Evolutionary conservation across 2,113 vertebrate species (phyloP).

Genomic region (Hypocryptadius cinnamomeus): DNA sequence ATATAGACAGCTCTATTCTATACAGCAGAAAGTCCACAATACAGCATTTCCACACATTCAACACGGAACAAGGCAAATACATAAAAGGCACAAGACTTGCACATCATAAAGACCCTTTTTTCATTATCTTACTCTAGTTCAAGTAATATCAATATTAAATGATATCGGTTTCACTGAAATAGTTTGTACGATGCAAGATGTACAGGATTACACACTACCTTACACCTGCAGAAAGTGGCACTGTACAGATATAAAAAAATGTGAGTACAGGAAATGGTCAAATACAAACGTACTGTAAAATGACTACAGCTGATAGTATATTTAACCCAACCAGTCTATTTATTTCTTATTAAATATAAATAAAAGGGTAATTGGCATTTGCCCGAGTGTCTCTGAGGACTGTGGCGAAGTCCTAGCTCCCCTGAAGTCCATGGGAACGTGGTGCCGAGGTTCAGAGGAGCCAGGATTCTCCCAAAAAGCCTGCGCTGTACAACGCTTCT

Average conservation of each 20-base stretch:
- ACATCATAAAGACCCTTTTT: conserved; percentile 79
- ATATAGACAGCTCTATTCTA: conserved; percentile 79
- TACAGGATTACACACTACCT: conserved; percentile 71
- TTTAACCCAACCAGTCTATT: conserved; percentile 31
- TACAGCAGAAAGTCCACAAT: conserved; percentile 79
- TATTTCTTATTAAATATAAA: conserved; percentile 43
- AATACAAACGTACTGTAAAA: conserved; percentile 75
- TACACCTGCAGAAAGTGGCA: conserved; percentile 76
- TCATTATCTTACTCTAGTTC: conserved; percentile 80
- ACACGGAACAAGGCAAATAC: conserved; percentile 90
- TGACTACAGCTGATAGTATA: conserved; percentile 67
- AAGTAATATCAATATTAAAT: conserved; percentile 82
- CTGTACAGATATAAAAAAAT: conserved; percentile 78
- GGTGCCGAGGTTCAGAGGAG: neutral
- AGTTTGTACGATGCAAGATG: conserved; percentile 70
- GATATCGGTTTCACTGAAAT: conserved; percentile 70
- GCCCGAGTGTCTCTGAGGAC: conserved; percentile 38
- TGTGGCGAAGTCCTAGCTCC: conserved; percentile 11
- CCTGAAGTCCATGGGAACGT: neutral
- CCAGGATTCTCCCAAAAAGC: neutral
- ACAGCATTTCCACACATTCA: conserved; percentile 87
- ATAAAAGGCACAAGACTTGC: conserved; percentile 92
- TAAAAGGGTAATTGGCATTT: conserved; percentile 39
- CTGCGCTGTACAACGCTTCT: neutral
- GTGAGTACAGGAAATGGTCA: conserved; percentile 73